Percentiles rank a stretch among this genome's conserved stretches.
phyloP scores from a whole-genome alignment of 2,113 vertebrate genomes.

The Orthonyx spaldingii region DNA sequence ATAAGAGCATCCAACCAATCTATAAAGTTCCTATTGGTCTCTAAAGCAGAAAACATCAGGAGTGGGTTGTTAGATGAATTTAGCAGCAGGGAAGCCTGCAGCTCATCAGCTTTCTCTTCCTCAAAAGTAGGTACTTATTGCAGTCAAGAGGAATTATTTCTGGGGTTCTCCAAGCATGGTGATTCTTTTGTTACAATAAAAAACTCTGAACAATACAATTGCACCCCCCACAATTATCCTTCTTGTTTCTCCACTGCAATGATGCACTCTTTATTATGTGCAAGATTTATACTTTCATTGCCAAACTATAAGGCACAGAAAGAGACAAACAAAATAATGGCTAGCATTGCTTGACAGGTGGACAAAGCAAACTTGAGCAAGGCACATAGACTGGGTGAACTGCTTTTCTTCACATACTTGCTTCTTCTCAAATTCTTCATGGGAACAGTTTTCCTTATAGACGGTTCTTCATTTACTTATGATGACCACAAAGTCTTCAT shows the following conservation, averaged over 20 bases:
- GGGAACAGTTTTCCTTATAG: not conserved
- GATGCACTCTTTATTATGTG: not conserved
- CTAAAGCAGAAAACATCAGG: slow-evolving; percentile 71
- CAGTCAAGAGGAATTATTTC: slow-evolving; percentile 76
- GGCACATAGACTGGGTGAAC: not conserved
- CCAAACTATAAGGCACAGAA: not conserved
- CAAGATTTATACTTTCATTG: not conserved
- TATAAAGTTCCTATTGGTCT: slow-evolving; percentile 65
- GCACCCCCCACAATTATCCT: not conserved
- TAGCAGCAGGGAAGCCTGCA: slow-evolving; percentile 77
- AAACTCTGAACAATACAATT: slow-evolving; percentile 52
- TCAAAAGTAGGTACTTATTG: slow-evolving; percentile 74
- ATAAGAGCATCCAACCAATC: slow-evolving; percentile 60
- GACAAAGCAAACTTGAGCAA: not conserved
- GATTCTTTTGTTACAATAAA: slow-evolving; percentile 59
- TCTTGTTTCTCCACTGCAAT: slow-evolving; percentile 46
- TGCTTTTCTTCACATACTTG: not conserved
- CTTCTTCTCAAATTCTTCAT: not conserved
- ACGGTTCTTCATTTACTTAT: not conserved
- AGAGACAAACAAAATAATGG: not conserved
- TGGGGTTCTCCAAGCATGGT: slow-evolving; percentile 51
- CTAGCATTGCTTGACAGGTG: not conserved
- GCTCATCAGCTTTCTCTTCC: slow-evolving; percentile 75
- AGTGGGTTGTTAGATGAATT: slow-evolving; percentile 74
- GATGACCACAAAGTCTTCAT: not conserved